These are phyloP conservation scores for Protobothrops mucrosquamatus DNA, from an alignment of 2,113 vertebrate genomes.

Conservation along the genomic window DNA sequence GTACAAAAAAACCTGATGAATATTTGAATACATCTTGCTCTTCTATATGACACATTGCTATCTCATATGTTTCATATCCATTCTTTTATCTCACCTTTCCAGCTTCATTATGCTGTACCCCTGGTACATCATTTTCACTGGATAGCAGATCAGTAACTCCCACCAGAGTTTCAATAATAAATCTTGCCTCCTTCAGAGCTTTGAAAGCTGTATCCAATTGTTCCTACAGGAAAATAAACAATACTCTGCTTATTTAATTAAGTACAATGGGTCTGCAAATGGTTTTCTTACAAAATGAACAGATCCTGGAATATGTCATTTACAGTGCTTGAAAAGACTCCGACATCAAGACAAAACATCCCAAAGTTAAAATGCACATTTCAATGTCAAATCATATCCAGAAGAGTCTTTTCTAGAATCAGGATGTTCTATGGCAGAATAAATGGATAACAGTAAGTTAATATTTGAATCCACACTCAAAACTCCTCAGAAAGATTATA, in stretches of 20 bases:
- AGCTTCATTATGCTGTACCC: neutral
- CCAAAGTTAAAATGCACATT: neutral
- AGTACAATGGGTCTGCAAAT: neutral
- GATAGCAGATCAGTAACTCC: neutral
- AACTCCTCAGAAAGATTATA: neutral
- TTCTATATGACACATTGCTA: neutral
- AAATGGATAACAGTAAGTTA: neutral
- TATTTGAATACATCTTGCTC: neutral
- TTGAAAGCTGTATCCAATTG: conserved; percentile 13
- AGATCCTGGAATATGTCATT: neutral
- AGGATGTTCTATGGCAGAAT: neutral
- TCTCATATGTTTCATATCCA: neutral
- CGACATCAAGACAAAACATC: neutral
- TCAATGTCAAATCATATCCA: neutral
- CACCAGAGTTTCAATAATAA: neutral
- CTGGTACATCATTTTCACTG: neutral
- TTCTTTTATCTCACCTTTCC: conserved; percentile 1
- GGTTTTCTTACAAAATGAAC: neutral
- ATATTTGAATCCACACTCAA: neutral
- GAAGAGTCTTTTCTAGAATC: neutral
- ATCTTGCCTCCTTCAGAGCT: conserved; percentile 1
- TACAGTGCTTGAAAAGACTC: neutral
- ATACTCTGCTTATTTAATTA: neutral
- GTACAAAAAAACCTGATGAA: neutral
- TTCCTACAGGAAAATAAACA: neutral